A percentile compares a stretch with the other conserved stretches of the same genome.
phyloP scores from a whole-genome alignment of 2,113 vertebrate genomes.

The Apistogramma diplotaenia region DNA sequence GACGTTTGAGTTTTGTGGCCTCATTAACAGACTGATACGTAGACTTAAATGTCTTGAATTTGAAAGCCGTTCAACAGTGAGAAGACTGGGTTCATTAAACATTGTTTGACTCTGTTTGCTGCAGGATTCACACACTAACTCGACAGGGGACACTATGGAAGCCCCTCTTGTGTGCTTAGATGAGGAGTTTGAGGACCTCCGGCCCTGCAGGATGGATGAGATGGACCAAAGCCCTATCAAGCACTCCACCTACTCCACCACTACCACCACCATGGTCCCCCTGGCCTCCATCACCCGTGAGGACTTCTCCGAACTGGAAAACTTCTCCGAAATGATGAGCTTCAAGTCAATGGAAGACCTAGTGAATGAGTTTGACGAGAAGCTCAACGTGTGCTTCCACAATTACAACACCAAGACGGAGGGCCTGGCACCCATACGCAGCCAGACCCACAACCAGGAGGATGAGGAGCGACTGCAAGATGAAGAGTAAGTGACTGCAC shows the following conservation, averaged over 20 bases:
- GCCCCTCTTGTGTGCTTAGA: conserved; percentile 91
- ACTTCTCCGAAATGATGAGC: conserved; percentile 95
- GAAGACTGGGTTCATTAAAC: background rate
- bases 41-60: background rate
- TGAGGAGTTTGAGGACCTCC: conserved; percentile 91
- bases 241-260: conserved; percentile 69
- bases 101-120: background rate
- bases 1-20: background rate
- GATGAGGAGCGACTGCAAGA: conserved; percentile 89
- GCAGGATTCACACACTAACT: conserved; percentile 36
- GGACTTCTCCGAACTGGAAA: conserved; percentile 92
- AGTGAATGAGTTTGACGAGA: conserved; percentile 93
- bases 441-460: conserved; percentile 84
- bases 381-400: conserved; percentile 93
- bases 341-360: conserved; percentile 97
- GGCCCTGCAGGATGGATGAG: conserved; percentile 81
- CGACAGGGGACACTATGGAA: conserved; percentile 80
- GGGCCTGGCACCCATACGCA: conserved; percentile 87
- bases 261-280: conserved; percentile 57
- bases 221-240: conserved; percentile 68
- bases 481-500: conserved; percentile 83
- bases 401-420: conserved; percentile 95
- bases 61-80: background rate
- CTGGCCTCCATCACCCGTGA: conserved; percentile 80
- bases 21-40: background rate